Evolutionary conservation across 1,140 invertebrate genomes (phyloP).

Genomic region (Papilio xuthus): DNA sequence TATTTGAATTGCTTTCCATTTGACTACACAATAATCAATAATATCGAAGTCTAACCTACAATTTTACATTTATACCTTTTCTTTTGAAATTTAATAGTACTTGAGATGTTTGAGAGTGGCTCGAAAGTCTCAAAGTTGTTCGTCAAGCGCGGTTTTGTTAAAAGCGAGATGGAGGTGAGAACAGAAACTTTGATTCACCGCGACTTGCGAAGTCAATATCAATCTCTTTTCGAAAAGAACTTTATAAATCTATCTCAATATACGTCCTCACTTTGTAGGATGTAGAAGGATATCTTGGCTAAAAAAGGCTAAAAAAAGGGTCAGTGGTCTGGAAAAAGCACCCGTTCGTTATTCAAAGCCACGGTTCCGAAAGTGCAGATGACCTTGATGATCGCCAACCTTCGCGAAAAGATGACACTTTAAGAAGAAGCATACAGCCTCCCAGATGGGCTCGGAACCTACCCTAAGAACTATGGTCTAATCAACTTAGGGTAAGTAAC

Average conservation of each 20-base stretch:
- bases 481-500: no score
- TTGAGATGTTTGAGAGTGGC: not conserved
- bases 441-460: no score
- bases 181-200: conserved; percentile 16
- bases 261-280: no score
- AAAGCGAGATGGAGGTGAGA: conserved; percentile 24
- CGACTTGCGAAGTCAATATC: not conserved
- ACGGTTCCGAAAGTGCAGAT: no score
- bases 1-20: not conserved
- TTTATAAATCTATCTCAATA: not conserved
- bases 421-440: no score
- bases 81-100: conserved; percentile 3
- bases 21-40: not conserved
- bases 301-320: no score
- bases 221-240: not conserved
- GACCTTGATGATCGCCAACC: no score
- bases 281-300: no score
- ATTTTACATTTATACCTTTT: conserved; percentile 14
- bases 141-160: conserved; percentile 13
- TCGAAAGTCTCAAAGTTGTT: conserved; percentile 25
- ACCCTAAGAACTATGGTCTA: no score
- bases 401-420: no score
- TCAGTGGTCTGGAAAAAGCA: no score
- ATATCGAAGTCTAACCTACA: not conserved
- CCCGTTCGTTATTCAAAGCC: no score